Percentiles rank a stretch among this genome's conserved stretches.
These are phyloP conservation scores for Microtus ochrogaster DNA, from an alignment of 2,113 vertebrate species.

Conservation along the genomic window DNA sequence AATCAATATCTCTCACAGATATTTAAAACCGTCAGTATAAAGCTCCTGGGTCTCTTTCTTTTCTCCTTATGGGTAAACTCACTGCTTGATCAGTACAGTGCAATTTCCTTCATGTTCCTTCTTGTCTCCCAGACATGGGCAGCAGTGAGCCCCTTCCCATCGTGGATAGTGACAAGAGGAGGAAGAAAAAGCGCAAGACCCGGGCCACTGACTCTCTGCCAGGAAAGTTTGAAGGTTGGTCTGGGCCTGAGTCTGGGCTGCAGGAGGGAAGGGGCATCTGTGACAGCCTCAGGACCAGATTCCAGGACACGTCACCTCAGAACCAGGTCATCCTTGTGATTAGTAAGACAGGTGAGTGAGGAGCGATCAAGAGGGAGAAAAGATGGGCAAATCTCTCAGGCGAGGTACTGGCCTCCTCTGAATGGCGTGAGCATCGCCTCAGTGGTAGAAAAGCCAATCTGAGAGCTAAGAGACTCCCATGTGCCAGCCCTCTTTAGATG, in stretches of 20 bases:
- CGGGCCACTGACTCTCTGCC: slow-evolving; percentile 90
- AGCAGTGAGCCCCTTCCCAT: slow-evolving; percentile 93
- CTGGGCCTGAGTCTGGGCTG: neutral
- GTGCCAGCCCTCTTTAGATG: neutral
- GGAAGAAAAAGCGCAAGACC: slow-evolving; percentile 94
- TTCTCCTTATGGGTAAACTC: slow-evolving; percentile 11
- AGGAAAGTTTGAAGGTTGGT: slow-evolving; percentile 94
- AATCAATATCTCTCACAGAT: slow-evolving; percentile 73
- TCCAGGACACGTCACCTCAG: neutral
- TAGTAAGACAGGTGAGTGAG: neutral
- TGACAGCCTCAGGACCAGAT: neutral
- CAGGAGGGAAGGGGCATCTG: neutral
- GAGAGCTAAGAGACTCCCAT: neutral
- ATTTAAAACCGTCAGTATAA: slow-evolving; percentile 67
- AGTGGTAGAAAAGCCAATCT: neutral
- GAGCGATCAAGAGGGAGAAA: neutral
- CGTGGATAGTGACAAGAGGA: slow-evolving; percentile 89
- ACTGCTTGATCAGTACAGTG: neutral
- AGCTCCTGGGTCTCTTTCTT: slow-evolving; percentile 6
- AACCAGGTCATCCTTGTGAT: neutral
- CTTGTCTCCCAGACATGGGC: slow-evolving; percentile 88
- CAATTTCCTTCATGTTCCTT: slow-evolving; percentile 30
- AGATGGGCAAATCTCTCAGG: neutral
- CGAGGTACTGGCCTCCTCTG: neutral
- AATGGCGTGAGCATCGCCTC: neutral